phyloP scores from a whole-genome alignment of 2,113 vertebrate species.

The Vimba vimba region DNA sequence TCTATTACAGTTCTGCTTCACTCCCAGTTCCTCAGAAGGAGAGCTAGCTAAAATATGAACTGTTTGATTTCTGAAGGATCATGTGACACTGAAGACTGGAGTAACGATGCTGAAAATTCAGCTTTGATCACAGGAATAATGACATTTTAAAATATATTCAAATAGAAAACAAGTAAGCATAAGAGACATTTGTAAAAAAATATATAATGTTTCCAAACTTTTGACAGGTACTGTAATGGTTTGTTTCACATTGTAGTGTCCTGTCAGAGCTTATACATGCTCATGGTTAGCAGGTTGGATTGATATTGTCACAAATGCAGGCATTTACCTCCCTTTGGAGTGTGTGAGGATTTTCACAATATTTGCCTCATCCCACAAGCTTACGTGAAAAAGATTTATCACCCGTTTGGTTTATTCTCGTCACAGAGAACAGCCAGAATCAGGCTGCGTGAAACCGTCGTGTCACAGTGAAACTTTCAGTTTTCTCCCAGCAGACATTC shows the following conservation, averaged over 20 bases:
- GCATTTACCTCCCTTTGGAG: neutral
- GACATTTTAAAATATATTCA: no score
- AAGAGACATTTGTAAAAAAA: no score
- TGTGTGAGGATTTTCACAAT: neutral
- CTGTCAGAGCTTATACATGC: neutral
- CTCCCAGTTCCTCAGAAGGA: no score
- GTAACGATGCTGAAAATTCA: no score
- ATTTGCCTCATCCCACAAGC: neutral
- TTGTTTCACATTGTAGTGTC: neutral
- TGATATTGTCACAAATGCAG: neutral
- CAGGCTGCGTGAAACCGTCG: neutral
- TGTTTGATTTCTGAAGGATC: no score
- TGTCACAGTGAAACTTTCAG: neutral
- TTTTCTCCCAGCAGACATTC: neutral
- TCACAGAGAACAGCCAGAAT: neutral
- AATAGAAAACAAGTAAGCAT: no score
- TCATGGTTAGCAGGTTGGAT: neutral
- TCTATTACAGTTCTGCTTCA: no score
- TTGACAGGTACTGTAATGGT: neutral
- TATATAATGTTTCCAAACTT: no score
- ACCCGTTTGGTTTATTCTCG: neutral
- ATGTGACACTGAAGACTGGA: no score
- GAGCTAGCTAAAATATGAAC: no score
- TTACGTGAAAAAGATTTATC: constrained; percentile 16
- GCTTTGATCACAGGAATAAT: no score